Conservation (phyloP, 1,140 invertebrate genomes). For the Hypothenemus hampei region DNA sequence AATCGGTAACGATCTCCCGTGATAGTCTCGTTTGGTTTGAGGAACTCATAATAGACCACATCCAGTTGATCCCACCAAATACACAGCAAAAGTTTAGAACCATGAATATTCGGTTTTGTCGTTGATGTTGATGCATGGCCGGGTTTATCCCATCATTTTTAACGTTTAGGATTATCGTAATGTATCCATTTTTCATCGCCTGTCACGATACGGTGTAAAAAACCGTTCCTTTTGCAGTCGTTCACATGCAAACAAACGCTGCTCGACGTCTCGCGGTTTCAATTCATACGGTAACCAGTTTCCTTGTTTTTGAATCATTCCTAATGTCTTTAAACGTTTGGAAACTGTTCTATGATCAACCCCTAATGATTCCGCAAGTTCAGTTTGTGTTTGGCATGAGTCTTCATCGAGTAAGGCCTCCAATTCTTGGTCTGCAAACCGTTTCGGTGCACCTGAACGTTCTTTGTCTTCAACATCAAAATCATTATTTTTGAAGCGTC, state of each 20-base stretch:
- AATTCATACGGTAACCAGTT: constrained; percentile 3
- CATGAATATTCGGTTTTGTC: no score
- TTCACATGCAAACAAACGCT: no score
- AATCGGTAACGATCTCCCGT: no score
- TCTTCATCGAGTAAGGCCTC: background rate
- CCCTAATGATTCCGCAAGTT: background rate
- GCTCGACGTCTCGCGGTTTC: no score
- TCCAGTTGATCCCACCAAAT: no score
- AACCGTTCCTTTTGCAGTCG: background rate
- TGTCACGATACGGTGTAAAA: constrained; percentile 1
- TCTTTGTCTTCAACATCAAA: background rate
- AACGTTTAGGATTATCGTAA: no score
- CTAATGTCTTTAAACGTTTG: background rate
- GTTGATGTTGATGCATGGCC: background rate
- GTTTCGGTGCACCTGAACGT: background rate
- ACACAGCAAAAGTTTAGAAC: no score
- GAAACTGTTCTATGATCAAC: constrained; percentile 1
- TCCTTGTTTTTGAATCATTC: constrained; percentile 1
- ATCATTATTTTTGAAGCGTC: background rate
- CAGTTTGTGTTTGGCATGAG: background rate
- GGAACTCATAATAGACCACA: no score
- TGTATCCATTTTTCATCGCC: background rate
- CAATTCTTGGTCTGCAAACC: background rate
- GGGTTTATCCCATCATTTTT: background rate
- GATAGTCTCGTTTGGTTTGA: no score